These are phyloP conservation scores for Mnemiopsis leidyi DNA, from an alignment of 37 sponge, comb jelly and placozoan genomes.

Conservation along the genomic window DNA sequence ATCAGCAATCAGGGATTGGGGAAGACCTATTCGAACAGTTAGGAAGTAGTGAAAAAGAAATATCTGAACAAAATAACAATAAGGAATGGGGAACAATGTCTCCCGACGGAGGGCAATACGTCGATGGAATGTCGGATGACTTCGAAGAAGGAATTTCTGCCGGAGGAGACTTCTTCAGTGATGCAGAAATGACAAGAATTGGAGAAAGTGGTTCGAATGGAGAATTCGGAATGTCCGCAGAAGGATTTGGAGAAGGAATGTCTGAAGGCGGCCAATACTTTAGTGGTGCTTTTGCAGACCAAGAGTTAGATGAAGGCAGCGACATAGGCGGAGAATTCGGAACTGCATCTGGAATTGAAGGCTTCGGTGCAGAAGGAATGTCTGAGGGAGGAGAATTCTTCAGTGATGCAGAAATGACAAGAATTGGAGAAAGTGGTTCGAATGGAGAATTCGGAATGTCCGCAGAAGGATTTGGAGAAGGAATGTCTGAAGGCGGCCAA, in stretches of 20 bases:
- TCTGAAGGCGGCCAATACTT: neutral
- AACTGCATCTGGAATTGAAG: neutral
- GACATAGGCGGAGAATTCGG: neutral
- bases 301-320: too few relatives aligned
- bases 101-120: neutral
- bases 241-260: neutral
- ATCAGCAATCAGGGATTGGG: too few relatives aligned
- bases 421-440: neutral
- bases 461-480: neutral
- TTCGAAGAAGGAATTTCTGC: too few relatives aligned
- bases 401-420: neutral
- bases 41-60: too few relatives aligned
- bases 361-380: neutral
- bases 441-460: neutral
- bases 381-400: neutral
- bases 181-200: too few relatives aligned
- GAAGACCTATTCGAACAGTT: too few relatives aligned
- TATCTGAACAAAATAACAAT: too few relatives aligned
- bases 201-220: neutral
- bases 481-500: neutral
- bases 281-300: neutral
- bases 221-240: too few relatives aligned
- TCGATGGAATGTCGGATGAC: too few relatives aligned
- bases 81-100: too few relatives aligned
- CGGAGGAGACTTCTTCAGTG: neutral